phyloP scores from a whole-genome alignment of 2,797 vertebrate species.

The Bufotes viridis region DNA sequence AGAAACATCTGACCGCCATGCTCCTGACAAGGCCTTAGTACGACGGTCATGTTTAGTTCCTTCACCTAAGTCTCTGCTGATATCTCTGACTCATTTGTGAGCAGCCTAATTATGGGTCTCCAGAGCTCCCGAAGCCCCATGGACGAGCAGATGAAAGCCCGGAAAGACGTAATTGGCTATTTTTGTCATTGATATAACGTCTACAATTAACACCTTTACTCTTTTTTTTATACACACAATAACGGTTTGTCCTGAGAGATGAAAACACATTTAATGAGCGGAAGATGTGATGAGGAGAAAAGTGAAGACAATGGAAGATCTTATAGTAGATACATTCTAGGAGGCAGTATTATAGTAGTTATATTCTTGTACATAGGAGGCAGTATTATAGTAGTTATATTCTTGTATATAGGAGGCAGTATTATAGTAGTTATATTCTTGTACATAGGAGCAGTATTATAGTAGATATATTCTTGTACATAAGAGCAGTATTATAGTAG shows the following conservation, averaged over 20 bases:
- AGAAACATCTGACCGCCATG: no score
- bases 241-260: neutral
- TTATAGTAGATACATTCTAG: neutral
- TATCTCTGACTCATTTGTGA: no score
- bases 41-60: no score
- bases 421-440: neutral
- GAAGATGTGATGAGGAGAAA: neutral
- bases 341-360: neutral
- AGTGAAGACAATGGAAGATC: no score
- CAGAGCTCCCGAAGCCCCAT: neutral
- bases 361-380: neutral
- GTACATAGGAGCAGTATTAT: neutral
- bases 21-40: no score
- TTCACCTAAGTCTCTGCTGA: no score
- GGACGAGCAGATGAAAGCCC: neutral
- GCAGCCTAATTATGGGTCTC: constrained; percentile 11
- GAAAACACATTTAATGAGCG: constrained; percentile 20
- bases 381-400: constrained; percentile 1
- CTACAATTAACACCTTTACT: constrained; percentile 26
- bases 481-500: constrained; percentile 7
- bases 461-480: neutral
- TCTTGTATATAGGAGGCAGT: neutral
- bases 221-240: neutral
- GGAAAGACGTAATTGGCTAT: constrained; percentile 25
- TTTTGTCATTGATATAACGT: neutral